Percentiles rank a stretch among this genome's conserved stretches.
Conservation (phyloP, 92 coral and sea anemone genomes). For the Bergia puertoricense region DNA sequence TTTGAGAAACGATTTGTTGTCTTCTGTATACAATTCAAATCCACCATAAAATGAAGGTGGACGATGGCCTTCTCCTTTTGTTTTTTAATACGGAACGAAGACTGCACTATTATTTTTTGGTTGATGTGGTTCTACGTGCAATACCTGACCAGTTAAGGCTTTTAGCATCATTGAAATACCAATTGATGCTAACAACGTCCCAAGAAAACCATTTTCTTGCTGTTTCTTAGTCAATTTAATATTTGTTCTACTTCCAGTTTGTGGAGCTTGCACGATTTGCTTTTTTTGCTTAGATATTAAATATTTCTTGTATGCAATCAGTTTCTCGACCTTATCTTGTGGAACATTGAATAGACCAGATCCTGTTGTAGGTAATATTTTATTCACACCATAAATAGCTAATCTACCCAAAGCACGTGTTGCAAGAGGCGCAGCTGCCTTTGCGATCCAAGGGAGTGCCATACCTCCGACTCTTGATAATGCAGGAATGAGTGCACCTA, state of each 20-base stretch:
- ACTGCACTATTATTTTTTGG: too few species aligned
- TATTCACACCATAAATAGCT: slow-evolving; percentile 4
- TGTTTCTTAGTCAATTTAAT: slow-evolving; percentile 17
- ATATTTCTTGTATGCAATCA: slow-evolving; percentile 19
- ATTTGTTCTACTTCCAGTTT: slow-evolving; percentile 12
- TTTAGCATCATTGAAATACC: slow-evolving; percentile 13
- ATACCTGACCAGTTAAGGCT: neutral
- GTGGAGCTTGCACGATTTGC: slow-evolving; percentile 16
- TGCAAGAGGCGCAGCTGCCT: slow-evolving; percentile 17
- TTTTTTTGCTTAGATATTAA: slow-evolving; percentile 22
- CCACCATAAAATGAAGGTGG: too few species aligned
- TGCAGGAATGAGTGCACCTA: neutral
- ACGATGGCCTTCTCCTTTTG: too few species aligned
- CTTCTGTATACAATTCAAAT: too few species aligned
- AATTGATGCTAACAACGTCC: slow-evolving; percentile 18
- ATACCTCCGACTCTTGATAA: neutral
- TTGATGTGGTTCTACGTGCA: neutral
- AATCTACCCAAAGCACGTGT: slow-evolving; percentile 8
- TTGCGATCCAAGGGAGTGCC: neutral
- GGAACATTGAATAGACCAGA: neutral
- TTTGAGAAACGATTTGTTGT: too few species aligned
- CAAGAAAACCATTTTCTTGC: neutral
- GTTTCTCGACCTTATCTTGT: slow-evolving; percentile 34
- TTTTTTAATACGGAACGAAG: too few species aligned
- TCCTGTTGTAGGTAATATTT: neutral